Evolutionary conservation across 2,797 vertebrate genomes (phyloP).

Genomic region (Onychomys arenicola): DNA sequence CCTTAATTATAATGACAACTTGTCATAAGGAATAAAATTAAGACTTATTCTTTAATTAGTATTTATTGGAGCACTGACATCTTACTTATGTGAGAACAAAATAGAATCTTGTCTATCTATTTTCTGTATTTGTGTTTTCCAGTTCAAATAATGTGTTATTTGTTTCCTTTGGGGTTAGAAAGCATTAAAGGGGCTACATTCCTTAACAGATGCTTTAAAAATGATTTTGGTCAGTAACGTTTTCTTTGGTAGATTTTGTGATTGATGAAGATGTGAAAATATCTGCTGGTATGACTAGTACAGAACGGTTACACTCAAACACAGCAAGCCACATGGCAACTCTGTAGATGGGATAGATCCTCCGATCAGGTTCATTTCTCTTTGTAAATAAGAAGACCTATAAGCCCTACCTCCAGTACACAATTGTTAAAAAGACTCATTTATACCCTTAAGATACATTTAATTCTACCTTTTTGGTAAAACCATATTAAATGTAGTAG

Average conservation of each 20-base stretch:
- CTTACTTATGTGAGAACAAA: conserved; percentile 52
- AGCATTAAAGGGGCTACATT: conserved; percentile 56
- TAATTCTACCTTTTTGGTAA: conserved; percentile 51
- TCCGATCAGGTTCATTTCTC: conserved; percentile 62
- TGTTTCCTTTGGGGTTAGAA: conserved; percentile 73
- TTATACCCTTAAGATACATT: conserved; percentile 46
- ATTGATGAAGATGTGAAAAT: conserved; percentile 56
- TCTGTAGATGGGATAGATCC: conserved; percentile 42
- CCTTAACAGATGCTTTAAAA: conserved; percentile 66
- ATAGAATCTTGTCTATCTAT: conserved; percentile 7
- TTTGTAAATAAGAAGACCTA: conserved; percentile 65
- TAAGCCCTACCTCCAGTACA: conserved; percentile 57
- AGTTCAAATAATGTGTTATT: conserved; percentile 68
- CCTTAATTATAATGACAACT: conserved; percentile 65
- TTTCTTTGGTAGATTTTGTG: conserved; percentile 78
- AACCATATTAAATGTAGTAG: conserved; percentile 60
- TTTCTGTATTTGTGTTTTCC: not conserved
- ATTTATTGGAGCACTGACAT: conserved; percentile 55
- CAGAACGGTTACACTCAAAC: conserved; percentile 56
- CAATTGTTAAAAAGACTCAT: conserved; percentile 11
- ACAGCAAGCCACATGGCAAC: conserved; percentile 59
- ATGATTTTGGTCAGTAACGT: conserved; percentile 70
- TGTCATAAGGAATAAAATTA: conserved; percentile 50
- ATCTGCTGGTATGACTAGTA: conserved; percentile 58
- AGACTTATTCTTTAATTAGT: conserved; percentile 47